These are phyloP conservation scores for Chrysocyon brachyurus DNA, from an alignment of 2,797 vertebrate genomes.

Conservation along the genomic window DNA sequence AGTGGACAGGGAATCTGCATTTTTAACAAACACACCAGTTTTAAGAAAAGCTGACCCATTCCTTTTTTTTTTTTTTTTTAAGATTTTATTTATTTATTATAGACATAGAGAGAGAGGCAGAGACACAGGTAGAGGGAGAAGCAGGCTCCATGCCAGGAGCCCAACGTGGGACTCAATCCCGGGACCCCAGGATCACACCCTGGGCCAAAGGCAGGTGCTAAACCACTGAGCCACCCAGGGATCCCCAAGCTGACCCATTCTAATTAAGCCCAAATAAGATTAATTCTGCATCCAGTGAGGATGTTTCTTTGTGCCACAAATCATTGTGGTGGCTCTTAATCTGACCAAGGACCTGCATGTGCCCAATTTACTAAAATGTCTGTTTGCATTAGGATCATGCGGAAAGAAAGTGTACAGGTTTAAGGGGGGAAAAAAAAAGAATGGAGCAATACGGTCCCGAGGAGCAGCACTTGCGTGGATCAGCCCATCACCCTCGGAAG, in stretches of 20 bases:
- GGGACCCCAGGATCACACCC: too few relatives aligned
- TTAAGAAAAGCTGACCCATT: not conserved
- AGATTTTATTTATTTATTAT: too few relatives aligned
- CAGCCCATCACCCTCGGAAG: not conserved
- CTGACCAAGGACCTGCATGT: not conserved
- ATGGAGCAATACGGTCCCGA: not conserved
- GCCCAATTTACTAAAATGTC: not conserved
- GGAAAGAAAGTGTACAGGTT: not conserved
- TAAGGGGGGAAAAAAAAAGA: not conserved
- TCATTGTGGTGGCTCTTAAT: not conserved
- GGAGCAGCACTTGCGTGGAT: not conserved
- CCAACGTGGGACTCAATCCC: too few relatives aligned
- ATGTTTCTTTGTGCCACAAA: not conserved
- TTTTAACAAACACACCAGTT: not conserved
- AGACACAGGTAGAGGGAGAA: too few relatives aligned
- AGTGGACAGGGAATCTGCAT: not conserved
- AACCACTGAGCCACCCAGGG: too few relatives aligned
- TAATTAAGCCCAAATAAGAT: slow-evolving; percentile 34
- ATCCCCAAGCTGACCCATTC: not conserved
- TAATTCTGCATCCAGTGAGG: not conserved
- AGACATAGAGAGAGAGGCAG: too few relatives aligned
- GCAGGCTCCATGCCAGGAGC: too few relatives aligned
- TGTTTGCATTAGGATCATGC: not conserved
- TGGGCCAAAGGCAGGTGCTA: too few relatives aligned
- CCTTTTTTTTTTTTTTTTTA: too few relatives aligned